Base-by-base conservation (phyloP, 2,888 invertebrate species). In the Tipula helvola region DNA sequence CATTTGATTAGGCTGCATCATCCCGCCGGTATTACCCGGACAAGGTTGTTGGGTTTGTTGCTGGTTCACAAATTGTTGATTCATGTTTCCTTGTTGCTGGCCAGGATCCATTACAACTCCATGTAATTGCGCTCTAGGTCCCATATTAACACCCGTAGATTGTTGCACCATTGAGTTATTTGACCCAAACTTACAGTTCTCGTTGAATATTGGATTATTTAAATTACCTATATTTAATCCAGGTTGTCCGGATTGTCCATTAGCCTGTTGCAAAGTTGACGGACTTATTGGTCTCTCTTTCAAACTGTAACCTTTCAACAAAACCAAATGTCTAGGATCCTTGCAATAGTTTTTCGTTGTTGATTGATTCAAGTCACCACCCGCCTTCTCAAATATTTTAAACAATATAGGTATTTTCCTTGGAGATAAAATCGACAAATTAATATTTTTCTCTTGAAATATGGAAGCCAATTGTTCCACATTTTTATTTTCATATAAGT, bases 311-410 rank as follows among this genome's bases (percentile, higher is more conserved):
- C 96, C 96, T 90, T 95, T 95, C 0, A 96, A 91, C 8, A 97
- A 92, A 2, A 97, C 96, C 87, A 97, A 92, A 91, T 97, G 97
- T 5, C 97, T 92, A 0, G 95, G 95, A 91, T 97, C 98, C 91
- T 97, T 96, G 0, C 98, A 97, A 90, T 97, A 98, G 91, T 98
- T 98, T 90, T 98, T 96, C 13, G 95, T 95, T 89, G 95, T 95
- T 0, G 96, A 95, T 0, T 95, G 93, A 86, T 93, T 94, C 86
- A 96, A 92, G 91, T 97, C 97, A 0, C 97, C 97, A 8, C 97
- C 97, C 2, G 97, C 96, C 90, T 96, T 97, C 90, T 98, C 97
- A 91, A 96, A 98, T 5, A 98, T 92, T 89, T 97, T 96, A 89
- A 96, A 96, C 1, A 98, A 91, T 0, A 96, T 94, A 0, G 97